phyloP scores from a whole-genome alignment of 2,113 vertebrate genomes.

The Haemorhous mexicanus region DNA sequence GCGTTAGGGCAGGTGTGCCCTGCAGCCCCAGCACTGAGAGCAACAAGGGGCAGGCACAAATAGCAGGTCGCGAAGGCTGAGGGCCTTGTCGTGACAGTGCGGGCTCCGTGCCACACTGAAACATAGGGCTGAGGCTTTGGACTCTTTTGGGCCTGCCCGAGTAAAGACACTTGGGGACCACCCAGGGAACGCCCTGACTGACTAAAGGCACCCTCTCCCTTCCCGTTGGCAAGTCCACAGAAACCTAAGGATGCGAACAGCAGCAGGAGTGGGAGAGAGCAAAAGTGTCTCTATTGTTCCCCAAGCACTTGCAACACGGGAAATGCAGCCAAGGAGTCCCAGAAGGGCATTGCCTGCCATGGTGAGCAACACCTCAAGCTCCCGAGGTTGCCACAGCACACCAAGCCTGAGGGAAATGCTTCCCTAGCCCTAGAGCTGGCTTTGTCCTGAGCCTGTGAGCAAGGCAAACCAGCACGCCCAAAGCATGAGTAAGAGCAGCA shows the following conservation, averaged over 20 bases:
- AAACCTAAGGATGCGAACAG: not conserved
- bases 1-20: not conserved
- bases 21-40: not conserved
- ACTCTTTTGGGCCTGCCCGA: not conserved
- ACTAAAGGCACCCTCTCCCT: not conserved
- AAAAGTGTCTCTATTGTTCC: not conserved
- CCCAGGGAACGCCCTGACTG: not conserved
- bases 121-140: not conserved
- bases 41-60: not conserved
- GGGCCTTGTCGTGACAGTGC: not conserved
- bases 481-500: not conserved
- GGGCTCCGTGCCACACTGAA: not conserved
- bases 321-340: not conserved
- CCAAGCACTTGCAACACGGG: not conserved
- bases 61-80: not conserved
- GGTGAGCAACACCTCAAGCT: not conserved
- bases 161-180: accelerated
- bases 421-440: not conserved
- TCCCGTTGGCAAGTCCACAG: not conserved
- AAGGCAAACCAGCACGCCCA: not conserved
- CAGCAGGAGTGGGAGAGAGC: not conserved
- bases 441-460: not conserved
- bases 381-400: not conserved
- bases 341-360: not conserved
- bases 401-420: not conserved